Conservation (phyloP, 2,113 vertebrate species). For the Erythrolamprus reginae region DNA sequence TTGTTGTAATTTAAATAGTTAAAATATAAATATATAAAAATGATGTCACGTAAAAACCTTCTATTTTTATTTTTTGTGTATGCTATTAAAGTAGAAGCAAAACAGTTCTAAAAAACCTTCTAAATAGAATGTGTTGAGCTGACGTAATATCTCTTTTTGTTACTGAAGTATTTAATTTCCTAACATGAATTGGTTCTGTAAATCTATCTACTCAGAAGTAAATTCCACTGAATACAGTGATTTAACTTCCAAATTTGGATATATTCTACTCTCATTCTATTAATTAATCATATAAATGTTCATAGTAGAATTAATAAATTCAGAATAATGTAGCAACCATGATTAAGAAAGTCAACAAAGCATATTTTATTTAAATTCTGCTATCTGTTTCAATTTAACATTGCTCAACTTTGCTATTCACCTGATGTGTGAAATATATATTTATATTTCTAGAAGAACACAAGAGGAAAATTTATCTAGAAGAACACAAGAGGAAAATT, state of each 20-base stretch:
- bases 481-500: too few species aligned
- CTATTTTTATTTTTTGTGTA: neutral
- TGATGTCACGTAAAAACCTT: neutral
- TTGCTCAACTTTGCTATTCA: neutral
- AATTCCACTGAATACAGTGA: neutral
- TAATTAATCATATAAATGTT: neutral
- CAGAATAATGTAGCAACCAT: neutral
- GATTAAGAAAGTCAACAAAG: neutral
- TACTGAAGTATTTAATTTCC: neutral
- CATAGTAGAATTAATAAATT: neutral
- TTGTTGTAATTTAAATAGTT: neutral
- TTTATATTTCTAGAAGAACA: neutral
- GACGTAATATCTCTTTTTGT: neutral
- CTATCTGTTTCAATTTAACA: neutral
- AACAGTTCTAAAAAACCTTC: neutral
- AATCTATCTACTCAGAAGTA: neutral
- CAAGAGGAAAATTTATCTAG: neutral
- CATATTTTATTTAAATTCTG: neutral
- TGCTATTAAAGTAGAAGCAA: neutral
- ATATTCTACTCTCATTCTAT: neutral
- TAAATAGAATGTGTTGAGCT: neutral
- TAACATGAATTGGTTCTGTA: neutral
- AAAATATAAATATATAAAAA: neutral
- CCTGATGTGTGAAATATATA: neutral
- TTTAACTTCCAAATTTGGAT: neutral